Evolutionary conservation across 2,888 invertebrate genomes (phyloP), one percentile per base, ranked within the genome.

Genomic region (Drosophila monieri): DNA sequence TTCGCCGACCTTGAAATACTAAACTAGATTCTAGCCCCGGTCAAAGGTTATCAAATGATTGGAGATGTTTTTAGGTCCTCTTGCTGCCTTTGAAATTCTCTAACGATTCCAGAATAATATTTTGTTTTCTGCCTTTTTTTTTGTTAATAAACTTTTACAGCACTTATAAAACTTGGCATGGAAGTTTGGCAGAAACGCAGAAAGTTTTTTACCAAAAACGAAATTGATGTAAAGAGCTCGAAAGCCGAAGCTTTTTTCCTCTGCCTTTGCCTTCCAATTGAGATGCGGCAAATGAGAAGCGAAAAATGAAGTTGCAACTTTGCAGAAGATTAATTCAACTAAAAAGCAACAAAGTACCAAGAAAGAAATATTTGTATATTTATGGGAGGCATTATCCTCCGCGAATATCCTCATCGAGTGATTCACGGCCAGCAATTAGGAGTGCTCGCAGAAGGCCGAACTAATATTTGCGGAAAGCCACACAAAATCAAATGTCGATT

Each of bases 121-220:
- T 85, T 87, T 81, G 74, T 66, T 81, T 46, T 6, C 6, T n/a
- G n/a, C 35, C 35, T 25, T 37, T 15, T 56, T 67, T 48, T 67
- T 9, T 9, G 27, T 68, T 81, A 87, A 85, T 87, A 78, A 87
- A 87, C 74, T 81, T 87, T 74, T 61, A 64, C 72, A 55, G 67
- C 69, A 70, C 77, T 87, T 83, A 85, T 88, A 87, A 87, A 85
- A 81, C 85, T 81, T 85, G 73, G 62, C 54, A 58, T 65, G 60
- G 44, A 80, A 79, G 64, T 83, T 79, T 62, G 37, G 6, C 14
- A 6, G 27, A 27, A 43, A 43, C 43, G 35, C 39, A 27, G 39
- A 54, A 80, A 70, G 46, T 62, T 86, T 79, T 74, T 61, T 15
- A 30, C 49, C 73, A 69, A 80, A 54, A 76, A 54, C 73, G 74